phyloP scores from a whole-genome alignment of 1,140 invertebrate species.

The Drosophila sproati region DNA sequence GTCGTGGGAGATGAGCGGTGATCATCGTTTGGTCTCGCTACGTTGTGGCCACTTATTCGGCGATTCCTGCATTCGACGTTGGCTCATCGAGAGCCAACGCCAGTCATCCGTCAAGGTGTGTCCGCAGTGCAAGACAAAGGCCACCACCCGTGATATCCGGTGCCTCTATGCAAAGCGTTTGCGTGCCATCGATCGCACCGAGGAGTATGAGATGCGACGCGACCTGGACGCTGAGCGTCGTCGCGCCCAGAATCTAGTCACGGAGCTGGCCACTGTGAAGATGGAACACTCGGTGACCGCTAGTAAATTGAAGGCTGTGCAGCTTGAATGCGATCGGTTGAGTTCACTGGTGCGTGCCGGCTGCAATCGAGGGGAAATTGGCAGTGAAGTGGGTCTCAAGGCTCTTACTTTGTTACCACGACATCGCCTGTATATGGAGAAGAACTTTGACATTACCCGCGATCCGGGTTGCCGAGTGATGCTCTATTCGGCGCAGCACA shows the following conservation, averaged over 20 bases:
- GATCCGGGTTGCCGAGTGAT: constrained; percentile 92
- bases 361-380: constrained; percentile 18
- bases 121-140: constrained; percentile 94
- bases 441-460: constrained; percentile 88
- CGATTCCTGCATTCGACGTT: constrained; percentile 91
- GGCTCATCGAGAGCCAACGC: constrained; percentile 87
- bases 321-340: constrained; percentile 60
- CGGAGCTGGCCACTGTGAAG: constrained; percentile 86
- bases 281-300: constrained; percentile 86
- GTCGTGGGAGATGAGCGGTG: constrained; percentile 93
- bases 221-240: constrained; percentile 86
- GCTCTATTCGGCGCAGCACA: constrained; percentile 86
- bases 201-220: constrained; percentile 86
- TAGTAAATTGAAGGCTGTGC: constrained; percentile 48
- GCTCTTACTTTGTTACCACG: constrained; percentile 23
- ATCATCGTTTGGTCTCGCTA: constrained; percentile 92
- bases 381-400: neutral
- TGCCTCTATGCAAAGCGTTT: constrained; percentile 89
- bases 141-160: constrained; percentile 90
- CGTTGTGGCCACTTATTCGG: constrained; percentile 97
- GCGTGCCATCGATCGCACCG: constrained; percentile 88
- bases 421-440: constrained; percentile 86
- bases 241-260: constrained; percentile 84
- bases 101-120: constrained; percentile 87
- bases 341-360: constrained; percentile 47